Evolutionary conservation across 2,797 vertebrate species (phyloP).

Genomic region (Danio kyathit): DNA sequence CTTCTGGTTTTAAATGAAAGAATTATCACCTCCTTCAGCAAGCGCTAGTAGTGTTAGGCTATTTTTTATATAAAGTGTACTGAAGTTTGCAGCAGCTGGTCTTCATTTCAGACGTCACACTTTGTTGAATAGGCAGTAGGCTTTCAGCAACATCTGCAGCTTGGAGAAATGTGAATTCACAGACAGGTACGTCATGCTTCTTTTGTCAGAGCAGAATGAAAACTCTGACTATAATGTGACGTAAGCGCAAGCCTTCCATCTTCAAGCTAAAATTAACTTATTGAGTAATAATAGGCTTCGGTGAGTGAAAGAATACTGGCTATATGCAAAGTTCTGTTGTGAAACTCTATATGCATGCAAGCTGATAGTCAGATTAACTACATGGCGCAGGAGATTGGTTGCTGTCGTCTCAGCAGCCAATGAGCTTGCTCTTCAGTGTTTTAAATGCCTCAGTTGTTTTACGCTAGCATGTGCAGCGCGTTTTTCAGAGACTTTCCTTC

Average conservation of each 20-base stretch:
- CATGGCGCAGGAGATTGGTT: too few relatives aligned
- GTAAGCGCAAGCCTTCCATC: background rate
- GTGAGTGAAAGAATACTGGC: background rate
- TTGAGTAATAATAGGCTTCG: background rate
- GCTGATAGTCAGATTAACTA: too few relatives aligned
- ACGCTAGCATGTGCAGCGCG: too few relatives aligned
- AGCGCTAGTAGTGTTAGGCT: background rate
- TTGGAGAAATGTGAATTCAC: conserved; percentile 20
- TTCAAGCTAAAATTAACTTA: conserved; percentile 9
- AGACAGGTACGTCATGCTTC: conserved; percentile 24
- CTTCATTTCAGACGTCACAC: conserved; percentile 45
- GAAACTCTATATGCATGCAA: too few relatives aligned
- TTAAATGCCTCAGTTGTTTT: too few relatives aligned
- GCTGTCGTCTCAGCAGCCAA: too few relatives aligned
- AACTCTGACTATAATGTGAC: background rate
- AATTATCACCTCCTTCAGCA: conserved; percentile 20
- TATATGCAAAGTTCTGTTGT: too few relatives aligned
- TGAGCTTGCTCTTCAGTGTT: too few relatives aligned
- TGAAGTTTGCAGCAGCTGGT: conserved; percentile 50
- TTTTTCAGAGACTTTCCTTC: too few relatives aligned
- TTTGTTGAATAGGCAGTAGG: conserved; percentile 46
- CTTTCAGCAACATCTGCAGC: conserved; percentile 49
- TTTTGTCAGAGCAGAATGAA: background rate
- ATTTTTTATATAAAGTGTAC: conserved; percentile 9
- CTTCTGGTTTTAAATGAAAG: conserved; percentile 23